Percentiles rank a stretch among this genome's conserved stretches.
Evolutionary conservation across 2,113 vertebrate species (phyloP).

Genomic region (Pomatorhinus ruficollis): DNA sequence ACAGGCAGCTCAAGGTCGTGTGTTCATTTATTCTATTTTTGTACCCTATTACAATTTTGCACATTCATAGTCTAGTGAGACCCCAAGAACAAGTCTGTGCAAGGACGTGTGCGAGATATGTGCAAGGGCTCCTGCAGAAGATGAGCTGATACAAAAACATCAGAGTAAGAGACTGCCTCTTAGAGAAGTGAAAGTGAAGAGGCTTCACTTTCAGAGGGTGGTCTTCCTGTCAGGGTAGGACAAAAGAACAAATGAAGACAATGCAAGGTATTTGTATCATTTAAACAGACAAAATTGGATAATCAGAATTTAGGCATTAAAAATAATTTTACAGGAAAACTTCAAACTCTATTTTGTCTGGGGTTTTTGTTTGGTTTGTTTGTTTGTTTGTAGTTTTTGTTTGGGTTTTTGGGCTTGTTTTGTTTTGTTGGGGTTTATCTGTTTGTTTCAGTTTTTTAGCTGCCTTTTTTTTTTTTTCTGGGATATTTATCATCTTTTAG

Average conservation of each 20-base stretch:
- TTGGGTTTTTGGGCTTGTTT: neutral
- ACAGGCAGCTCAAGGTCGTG: neutral
- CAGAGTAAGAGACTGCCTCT: neutral
- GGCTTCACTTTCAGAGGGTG: neutral
- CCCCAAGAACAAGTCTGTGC: neutral
- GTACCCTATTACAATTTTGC: neutral
- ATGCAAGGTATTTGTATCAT: neutral
- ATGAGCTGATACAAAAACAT: neutral
- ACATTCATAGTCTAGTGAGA: neutral
- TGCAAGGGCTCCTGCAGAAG: neutral
- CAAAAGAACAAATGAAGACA: neutral
- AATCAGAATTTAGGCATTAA: neutral
- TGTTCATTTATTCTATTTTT: neutral
- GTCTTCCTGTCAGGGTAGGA: neutral
- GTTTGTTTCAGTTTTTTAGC: too few relatives aligned
- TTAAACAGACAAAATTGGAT: neutral
- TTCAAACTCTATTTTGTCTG: rapidly evolving
- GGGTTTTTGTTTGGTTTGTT: rapidly evolving
- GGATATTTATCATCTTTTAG: neutral
- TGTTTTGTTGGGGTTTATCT: neutral
- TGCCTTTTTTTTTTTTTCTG: neutral
- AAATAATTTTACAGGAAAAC: neutral
- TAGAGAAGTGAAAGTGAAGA: too few relatives aligned
- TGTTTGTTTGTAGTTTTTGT: too few relatives aligned
- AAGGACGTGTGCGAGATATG: neutral